Evolutionary conservation across 2,113 vertebrate genomes (phyloP), one percentile per base, ranked within the genome.

Genomic region (Montifringilla adamsi): DNA sequence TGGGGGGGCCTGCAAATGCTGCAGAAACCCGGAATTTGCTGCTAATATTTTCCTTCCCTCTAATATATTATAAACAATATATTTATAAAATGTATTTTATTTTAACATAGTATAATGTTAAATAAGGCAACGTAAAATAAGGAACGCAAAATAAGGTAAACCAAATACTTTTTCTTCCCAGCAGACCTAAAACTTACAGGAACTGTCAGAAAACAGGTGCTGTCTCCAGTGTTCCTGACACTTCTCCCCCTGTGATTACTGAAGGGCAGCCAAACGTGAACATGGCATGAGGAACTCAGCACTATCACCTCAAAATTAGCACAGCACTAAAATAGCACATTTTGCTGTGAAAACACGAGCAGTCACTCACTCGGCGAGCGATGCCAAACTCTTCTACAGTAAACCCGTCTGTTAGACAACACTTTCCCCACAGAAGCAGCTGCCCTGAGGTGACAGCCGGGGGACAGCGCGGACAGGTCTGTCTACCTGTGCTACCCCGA

Each of bases 261-360:
- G 15, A 55, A 21, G 39, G 11, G 66, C 37, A 20, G 30, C 60
- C 21, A 33, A 56, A 62, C 4, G 5, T 0, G 13, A 39, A 0
- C 44, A 28, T 1, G 7, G 2, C 62, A 2, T 0, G 22, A 27
- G 20, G 20, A 63, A 22, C 44, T 15, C 55, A 7, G 19, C 53
- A 18, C 56, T 24, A 4, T 0, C 50, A 22, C 3, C 47, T 12
- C 64, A 2, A 15, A 52, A 41, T 0, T 2, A 50, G 12, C 76
- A 16, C n/a, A 26, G 20, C 5, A 24, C 50, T 1, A 10, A 52
- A 72, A 21, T 0, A 31, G 0, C 30, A 2, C 9, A 16, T 39
- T 43, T 19, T 15, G 21, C 55, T n/a, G 27, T 8, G 43, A 50
- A 86, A 53, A 27, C 47, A 49, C 7, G 4, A 46, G 24, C 18